Evolutionary conservation across 2,113 vertebrate genomes (phyloP), one percentile per base, ranked within the genome.

Genomic region (Orcinus orca): DNA sequence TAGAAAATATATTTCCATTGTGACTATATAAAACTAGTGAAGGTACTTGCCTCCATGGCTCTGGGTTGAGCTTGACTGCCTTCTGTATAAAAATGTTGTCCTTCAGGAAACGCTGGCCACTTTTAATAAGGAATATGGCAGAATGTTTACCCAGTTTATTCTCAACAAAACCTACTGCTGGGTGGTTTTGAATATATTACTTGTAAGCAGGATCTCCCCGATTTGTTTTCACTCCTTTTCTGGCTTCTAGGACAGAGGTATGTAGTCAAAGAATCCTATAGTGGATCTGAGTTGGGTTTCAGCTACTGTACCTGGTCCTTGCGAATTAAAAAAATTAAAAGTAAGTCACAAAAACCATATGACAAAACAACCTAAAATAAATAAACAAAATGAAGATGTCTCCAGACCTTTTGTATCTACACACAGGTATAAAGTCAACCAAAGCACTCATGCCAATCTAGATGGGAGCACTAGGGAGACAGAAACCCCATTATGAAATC

Each of bases 291-390:
- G 97, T 94, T 98, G 98, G 96, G 98, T 97, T 98, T 96, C 97
- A 97, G 98, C 96, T 96, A 98, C 98, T 98, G 98, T 99, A 98
- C 98, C 98, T 98, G 98, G 98, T 98, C 98, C 98, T 98, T 97
- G 87, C 90, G 96, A 98, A 98, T 98, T 98, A 97, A 98, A 98
- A 96, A 94, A 84, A 83, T 65, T 2, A 73, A 90, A 96, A 53
- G 15, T 53, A 97, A 98, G 89, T 96, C 71, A 90, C 96, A 97
- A 97, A 98, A 97, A 97, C 63, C 58, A 71, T 70, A 98, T 93
- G 97, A 98, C 96, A 95, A 88, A 94, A 96, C 84, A 98, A 97
- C 90, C 98, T 97, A 98, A 98, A 98, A 99, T 98, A 98, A 98
- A 99, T 98, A 98, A 97, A 97, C 68, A 90, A 90, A 96, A 95